Percentiles rank a stretch among this genome's conserved stretches.
phyloP scores from a whole-genome alignment of 1,140 invertebrate species.

The Aphaenogaster ashmeadi region DNA sequence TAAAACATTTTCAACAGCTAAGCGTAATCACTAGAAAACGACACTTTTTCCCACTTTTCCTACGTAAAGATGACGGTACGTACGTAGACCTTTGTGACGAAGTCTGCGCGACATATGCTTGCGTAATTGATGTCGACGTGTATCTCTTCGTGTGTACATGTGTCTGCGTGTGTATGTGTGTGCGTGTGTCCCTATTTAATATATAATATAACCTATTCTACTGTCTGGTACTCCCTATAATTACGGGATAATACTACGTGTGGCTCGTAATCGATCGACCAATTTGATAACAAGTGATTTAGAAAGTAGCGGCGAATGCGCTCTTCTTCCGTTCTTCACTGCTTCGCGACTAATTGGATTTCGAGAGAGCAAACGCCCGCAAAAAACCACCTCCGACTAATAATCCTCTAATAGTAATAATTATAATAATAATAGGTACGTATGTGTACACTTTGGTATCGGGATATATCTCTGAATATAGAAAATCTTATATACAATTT shows the following conservation, averaged over 20 bases:
- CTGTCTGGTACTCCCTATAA: constrained; percentile 38
- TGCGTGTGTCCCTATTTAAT: constrained; percentile 33
- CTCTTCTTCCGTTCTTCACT: neutral
- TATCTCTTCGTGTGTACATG: neutral
- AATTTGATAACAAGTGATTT: constrained; percentile 62
- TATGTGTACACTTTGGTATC: constrained; percentile 42
- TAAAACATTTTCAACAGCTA: constrained; percentile 43
- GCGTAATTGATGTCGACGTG: constrained; percentile 27
- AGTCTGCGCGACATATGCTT: constrained; percentile 21
- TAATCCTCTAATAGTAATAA: constrained; percentile 35
- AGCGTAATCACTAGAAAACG: constrained; percentile 26
- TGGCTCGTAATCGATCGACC: constrained; percentile 50
- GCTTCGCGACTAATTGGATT: neutral
- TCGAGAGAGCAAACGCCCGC: constrained; percentile 20
- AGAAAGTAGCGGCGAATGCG: constrained; percentile 48
- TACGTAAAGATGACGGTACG: constrained; percentile 30
- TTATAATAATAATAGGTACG: constrained; percentile 22
- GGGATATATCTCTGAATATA: constrained; percentile 63
- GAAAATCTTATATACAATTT: constrained; percentile 72
- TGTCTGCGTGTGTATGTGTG: neutral
- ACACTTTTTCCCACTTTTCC: constrained; percentile 36
- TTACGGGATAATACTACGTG: constrained; percentile 54
- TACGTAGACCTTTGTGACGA: constrained; percentile 46
- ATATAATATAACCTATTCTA: constrained; percentile 53
- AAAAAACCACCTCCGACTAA: constrained; percentile 33